Conservation (phyloP, 2,888 invertebrate species). For the Koerneria pararmatus region DNA sequence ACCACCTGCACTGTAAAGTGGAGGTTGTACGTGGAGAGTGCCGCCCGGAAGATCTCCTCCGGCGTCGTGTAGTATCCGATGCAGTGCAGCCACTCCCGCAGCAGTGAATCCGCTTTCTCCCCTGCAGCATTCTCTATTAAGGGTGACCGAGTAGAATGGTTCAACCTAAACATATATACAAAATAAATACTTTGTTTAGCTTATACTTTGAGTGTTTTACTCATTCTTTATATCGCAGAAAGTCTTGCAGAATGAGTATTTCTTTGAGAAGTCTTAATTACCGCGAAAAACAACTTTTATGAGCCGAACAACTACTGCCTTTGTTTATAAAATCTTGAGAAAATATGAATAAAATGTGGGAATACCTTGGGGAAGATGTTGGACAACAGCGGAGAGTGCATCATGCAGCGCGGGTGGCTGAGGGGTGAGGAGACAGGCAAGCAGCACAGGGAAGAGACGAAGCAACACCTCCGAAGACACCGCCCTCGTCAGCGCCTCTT, state of each 20-base stretch:
- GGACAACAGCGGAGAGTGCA: not conserved
- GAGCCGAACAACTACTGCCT: too few species aligned
- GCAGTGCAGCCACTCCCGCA: constrained; percentile 16
- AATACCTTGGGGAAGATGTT: constrained; percentile 14
- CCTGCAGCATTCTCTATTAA: too few species aligned
- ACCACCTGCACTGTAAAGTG: constrained; percentile 17
- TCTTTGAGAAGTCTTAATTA: too few species aligned
- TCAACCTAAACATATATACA: too few species aligned
- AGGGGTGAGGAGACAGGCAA: not conserved
- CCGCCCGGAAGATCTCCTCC: not conserved
- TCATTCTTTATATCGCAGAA: too few species aligned
- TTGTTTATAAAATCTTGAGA: not conserved
- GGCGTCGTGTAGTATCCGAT: constrained; percentile 2
- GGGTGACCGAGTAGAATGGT: constrained; percentile 14
- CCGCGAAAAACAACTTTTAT: too few species aligned
- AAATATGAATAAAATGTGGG: not conserved
- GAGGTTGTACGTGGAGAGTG: constrained; percentile 18
- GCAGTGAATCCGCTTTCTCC: too few species aligned
- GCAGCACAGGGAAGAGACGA: constrained; percentile 13
- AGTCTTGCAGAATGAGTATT: too few species aligned
- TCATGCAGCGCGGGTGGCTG: not conserved
- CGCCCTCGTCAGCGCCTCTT: too few species aligned
- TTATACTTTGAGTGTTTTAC: too few species aligned
- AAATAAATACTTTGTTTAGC: too few species aligned
- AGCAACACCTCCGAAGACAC: too few species aligned